These are phyloP conservation scores for Drosophila ambigua DNA, from an alignment of 1,140 invertebrate species.

Conservation along the genomic window DNA sequence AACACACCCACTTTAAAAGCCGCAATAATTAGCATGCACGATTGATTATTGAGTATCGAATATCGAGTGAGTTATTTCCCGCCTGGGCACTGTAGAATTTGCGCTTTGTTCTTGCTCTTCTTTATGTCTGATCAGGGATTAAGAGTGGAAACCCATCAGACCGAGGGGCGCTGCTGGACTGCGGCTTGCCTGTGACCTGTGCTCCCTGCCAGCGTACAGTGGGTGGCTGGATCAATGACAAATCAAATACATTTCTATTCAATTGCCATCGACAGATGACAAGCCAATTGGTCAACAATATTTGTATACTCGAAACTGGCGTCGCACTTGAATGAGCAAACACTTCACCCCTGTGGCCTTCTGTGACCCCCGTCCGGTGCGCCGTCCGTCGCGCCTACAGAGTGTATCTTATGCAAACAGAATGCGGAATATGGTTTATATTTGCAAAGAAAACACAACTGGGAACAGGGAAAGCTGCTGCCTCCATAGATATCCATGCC, in stretches of 20 bases:
- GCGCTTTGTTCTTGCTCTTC: too few species aligned
- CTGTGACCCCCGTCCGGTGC: background rate
- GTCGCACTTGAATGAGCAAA: constrained; percentile 54
- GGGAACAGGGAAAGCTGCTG: background rate
- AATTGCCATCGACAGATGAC: constrained; percentile 20
- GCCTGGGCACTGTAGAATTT: background rate
- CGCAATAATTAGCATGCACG: constrained; percentile 58
- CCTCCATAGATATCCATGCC: constrained; percentile 13
- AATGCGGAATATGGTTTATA: constrained; percentile 49
- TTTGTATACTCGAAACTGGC: constrained; percentile 38
- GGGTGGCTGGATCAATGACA: background rate
- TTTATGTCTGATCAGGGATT: too few species aligned
- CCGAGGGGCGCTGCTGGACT: too few species aligned
- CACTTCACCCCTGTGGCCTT: constrained; percentile 8
- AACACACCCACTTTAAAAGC: constrained; percentile 46
- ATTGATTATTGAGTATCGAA: constrained; percentile 14
- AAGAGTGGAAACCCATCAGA: too few species aligned
- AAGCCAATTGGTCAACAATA: constrained; percentile 48
- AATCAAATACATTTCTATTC: constrained; percentile 29
- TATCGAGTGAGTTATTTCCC: background rate
- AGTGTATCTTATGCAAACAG: constrained; percentile 39
- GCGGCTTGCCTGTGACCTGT: too few species aligned
- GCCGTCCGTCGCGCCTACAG: background rate
- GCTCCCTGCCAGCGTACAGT: background rate
- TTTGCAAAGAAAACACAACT: constrained; percentile 25